Conservation (phyloP, 2,888 invertebrate genomes). For the Odontocolon sp. region DNA sequence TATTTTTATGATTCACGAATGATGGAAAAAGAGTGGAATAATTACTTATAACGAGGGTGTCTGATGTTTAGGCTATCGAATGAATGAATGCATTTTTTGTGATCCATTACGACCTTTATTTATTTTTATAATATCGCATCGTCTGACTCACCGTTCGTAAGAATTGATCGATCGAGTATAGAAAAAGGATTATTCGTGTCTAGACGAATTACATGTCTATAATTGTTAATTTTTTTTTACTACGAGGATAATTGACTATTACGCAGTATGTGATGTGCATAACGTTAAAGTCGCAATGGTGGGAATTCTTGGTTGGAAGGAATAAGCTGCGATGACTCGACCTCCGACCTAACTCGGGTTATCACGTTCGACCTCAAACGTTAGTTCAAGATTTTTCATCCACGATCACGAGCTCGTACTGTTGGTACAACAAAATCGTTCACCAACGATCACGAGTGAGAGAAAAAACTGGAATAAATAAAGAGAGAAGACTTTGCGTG, state of each 20-base stretch:
- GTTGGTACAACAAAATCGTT: neutral
- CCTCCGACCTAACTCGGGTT: slow-evolving; percentile 40
- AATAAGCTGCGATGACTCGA: slow-evolving; percentile 29
- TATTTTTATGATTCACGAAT: too few species aligned
- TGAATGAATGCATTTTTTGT: too few species aligned
- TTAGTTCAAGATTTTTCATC: slow-evolving; percentile 31
- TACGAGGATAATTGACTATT: neutral
- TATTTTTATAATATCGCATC: too few species aligned
- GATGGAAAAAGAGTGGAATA: too few species aligned
- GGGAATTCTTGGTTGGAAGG: slow-evolving; percentile 25
- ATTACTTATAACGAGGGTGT: too few species aligned
- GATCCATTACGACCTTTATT: too few species aligned
- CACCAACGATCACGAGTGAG: neutral
- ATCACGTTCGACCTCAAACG: slow-evolving; percentile 46
- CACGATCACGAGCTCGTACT: neutral
- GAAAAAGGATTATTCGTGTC: neutral
- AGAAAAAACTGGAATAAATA: too few species aligned
- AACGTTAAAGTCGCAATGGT: slow-evolving; percentile 1
- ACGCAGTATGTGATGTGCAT: slow-evolving; percentile 13
- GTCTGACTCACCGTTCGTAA: neutral
- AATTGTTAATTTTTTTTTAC: neutral
- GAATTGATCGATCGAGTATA: neutral
- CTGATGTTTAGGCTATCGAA: too few species aligned
- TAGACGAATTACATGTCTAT: neutral
- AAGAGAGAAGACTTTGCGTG: too few species aligned